Percentiles rank a stretch among this genome's conserved stretches.
Conservation (phyloP, 2,888 invertebrate genomes). For the Drosophila macrothrix region DNA sequence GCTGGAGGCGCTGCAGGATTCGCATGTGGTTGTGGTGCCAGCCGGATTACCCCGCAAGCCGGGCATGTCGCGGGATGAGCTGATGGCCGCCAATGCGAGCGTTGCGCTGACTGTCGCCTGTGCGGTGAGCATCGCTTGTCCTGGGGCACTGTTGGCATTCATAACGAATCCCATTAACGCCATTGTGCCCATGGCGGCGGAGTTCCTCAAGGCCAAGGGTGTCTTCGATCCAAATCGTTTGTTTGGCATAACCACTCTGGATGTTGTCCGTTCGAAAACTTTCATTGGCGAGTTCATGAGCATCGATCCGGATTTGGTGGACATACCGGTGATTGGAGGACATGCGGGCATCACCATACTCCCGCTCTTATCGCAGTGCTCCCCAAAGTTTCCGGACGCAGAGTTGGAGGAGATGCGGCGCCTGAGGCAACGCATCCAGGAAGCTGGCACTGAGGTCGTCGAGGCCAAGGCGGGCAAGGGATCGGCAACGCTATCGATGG, state of each 20-base stretch:
- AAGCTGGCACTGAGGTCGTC: conserved; percentile 96
- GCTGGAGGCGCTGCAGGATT: conserved; percentile 89
- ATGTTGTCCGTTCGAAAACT: conserved; percentile 96
- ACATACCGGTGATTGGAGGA: conserved; percentile 97
- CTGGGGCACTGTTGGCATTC: conserved; percentile 96
- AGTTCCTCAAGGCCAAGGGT: conserved; percentile 91
- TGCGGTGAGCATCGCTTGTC: conserved; percentile 91
- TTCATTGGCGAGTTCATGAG: conserved; percentile 96
- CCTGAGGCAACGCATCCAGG: conserved; percentile 92
- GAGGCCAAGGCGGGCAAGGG: conserved; percentile 98
- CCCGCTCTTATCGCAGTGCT: conserved; percentile 95
- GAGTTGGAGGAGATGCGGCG: conserved; percentile 92
- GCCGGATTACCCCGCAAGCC: conserved; percentile 98
- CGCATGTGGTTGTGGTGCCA: conserved; percentile 95
- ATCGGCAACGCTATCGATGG: conserved; percentile 98
- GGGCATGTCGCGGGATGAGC: conserved; percentile 97
- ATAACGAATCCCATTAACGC: conserved; percentile 99
- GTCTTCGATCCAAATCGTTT: conserved; percentile 95
- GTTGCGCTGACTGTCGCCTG: conserved; percentile 94
- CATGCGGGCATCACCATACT: conserved; percentile 98
- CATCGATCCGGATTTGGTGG: conserved; percentile 91
- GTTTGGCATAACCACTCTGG: conserved; percentile 98
- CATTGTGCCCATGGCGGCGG: conserved; percentile 97
- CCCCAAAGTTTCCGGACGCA: conserved; percentile 90
- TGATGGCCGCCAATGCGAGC: conserved; percentile 97